These are phyloP conservation scores for Synanthedon andrenaeformis DNA, from an alignment of 2,888 invertebrate genomes.

Conservation along the genomic window DNA sequence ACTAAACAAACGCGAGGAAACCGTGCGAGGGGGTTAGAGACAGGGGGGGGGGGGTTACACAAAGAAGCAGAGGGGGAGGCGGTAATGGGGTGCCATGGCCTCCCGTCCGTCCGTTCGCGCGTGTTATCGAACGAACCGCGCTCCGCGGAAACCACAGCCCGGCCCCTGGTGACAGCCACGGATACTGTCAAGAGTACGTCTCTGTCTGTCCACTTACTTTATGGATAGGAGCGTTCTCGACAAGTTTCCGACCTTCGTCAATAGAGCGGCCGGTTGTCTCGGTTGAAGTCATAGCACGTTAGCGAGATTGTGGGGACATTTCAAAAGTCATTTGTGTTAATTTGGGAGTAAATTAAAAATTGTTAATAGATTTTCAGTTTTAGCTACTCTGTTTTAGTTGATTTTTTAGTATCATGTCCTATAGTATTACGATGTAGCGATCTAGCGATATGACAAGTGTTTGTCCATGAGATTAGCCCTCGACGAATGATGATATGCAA, in stretches of 20 bases:
- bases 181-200: constrained; percentile 10
- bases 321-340: background rate
- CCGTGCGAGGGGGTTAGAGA: constrained; percentile 10
- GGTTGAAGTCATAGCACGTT: constrained; percentile 30
- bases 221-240: constrained; percentile 17
- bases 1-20: constrained; percentile 34
- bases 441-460: no score
- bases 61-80: constrained; percentile 13
- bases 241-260: constrained; percentile 32
- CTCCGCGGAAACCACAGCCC: constrained; percentile 39
- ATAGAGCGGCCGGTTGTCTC: constrained; percentile 22
- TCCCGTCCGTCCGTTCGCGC: constrained; percentile 15
- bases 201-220: constrained; percentile 15
- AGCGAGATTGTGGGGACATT: constrained; percentile 2
- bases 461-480: no score
- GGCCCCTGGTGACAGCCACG: constrained; percentile 20
- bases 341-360: background rate
- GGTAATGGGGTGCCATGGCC: constrained; percentile 11
- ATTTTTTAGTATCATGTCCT: no score
- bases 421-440: no score
- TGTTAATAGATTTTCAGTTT: no score
- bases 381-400: no score
- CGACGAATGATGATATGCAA: no score
- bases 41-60: constrained; percentile 15
- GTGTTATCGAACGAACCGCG: constrained; percentile 36